Base-by-base conservation (phyloP, 2,113 vertebrate species). In the Phylloscopus whistleri region DNA sequence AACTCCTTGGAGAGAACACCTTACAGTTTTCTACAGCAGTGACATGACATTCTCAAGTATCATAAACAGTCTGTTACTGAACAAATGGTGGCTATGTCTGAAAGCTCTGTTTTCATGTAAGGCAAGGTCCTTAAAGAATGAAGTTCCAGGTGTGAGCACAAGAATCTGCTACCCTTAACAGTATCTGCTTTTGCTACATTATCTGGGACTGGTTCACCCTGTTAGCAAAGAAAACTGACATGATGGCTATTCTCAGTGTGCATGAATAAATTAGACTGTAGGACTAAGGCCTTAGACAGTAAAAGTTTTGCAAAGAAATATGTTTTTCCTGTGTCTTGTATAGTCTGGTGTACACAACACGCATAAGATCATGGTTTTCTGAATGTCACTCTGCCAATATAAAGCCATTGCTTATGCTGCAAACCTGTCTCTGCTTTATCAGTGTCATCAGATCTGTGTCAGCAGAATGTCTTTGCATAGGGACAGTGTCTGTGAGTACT, bases 1-100 rank as follows among this genome's bases (percentile, higher is more conserved):
- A 76, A 48, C 35, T 94, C 81, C 82, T 93, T 84, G 70, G 86
- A 93, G 46, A 84, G 30, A 94, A 52, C 66, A 90, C 62, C 89
- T 88, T 90, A 44, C 60, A 39, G 56, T 52, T 87, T 73, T 67
- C 63, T 64, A 30, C 85, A 70, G 84, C 43, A 35, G 26, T 78
- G 60, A 26, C 87, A 58, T 63, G 56, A 73, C 89, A 27, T 64
- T 84, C 74, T 79, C 87, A 93, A 93, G 59, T 84, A 82, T 51
- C 26, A 72, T 60, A 84, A 93, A 87, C 84, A 87, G 51, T 58
- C 72, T 93, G 63, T 58, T 37, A 31, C 66, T 81, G 51, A 93
- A 74, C 39, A 90, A 95, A 67, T 62, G 55, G 59, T 64, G 64
- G n/a, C 52, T 92, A 24, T 0, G 1, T 60, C 83, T 62, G 69